A percentile compares a stretch with the other conserved stretches of the same genome.
phyloP scores from a whole-genome alignment of 1,140 invertebrate species.

The Bombus superbus region DNA sequence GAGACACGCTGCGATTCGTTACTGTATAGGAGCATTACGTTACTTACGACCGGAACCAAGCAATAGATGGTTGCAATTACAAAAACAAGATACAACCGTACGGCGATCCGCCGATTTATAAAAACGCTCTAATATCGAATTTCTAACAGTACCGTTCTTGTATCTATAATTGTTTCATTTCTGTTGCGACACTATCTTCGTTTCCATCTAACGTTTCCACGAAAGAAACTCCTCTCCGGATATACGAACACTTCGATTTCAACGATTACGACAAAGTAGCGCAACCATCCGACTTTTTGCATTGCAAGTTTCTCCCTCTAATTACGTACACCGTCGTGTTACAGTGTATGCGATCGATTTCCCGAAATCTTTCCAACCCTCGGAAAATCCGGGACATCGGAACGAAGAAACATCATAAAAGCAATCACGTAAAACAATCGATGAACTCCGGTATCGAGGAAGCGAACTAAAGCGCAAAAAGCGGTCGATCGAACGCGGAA shows the following conservation, averaged over 20 bases:
- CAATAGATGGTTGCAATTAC: background rate
- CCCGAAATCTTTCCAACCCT: background rate
- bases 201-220: no score
- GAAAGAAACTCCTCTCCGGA: no score
- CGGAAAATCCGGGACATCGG: background rate
- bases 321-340: no score
- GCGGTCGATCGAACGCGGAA: slow-evolving; percentile 15
- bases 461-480: background rate
- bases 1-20: background rate
- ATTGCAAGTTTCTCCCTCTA: no score
- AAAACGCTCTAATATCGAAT: no score
- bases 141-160: no score
- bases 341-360: background rate
- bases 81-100: background rate
- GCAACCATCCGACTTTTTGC: no score
- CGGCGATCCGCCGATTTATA: no score
- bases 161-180: no score
- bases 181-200: no score
- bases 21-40: background rate
- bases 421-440: background rate
- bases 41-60: background rate
- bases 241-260: no score
- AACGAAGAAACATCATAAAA: background rate
- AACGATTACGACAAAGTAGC: no score
- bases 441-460: background rate